A percentile compares a stretch with the other conserved stretches of the same genome.
phyloP scores from a whole-genome alignment of 1,140 invertebrate genomes.

The Drosophila truncata region DNA sequence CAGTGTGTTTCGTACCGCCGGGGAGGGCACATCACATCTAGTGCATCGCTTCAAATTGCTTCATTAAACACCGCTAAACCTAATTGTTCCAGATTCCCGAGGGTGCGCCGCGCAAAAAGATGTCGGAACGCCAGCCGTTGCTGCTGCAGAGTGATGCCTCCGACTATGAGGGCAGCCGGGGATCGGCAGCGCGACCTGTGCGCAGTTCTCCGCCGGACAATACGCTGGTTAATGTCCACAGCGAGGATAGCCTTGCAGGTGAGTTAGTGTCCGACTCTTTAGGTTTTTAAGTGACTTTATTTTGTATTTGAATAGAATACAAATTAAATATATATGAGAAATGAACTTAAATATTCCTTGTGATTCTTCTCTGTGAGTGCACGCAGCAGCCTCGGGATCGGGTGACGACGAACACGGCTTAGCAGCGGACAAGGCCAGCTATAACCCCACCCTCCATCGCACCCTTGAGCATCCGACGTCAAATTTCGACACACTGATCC shows the following conservation, averaged over 20 bases:
- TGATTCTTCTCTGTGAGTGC: constrained; percentile 50
- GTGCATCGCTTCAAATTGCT: constrained; percentile 14
- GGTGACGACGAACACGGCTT: constrained; percentile 56
- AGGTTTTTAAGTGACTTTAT: not conserved
- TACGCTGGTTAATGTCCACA: constrained; percentile 82
- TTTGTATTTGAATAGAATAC: not conserved
- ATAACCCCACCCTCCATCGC: constrained; percentile 88
- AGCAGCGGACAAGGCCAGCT: constrained; percentile 74
- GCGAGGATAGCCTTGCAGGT: constrained; percentile 81
- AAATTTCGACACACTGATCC: constrained; percentile 93
- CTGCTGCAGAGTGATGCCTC: constrained; percentile 70
- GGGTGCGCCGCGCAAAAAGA: constrained; percentile 71
- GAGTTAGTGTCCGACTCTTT: constrained; percentile 14
- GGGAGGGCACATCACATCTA: constrained; percentile 8
- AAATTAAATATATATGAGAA: not conserved
- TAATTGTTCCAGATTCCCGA: constrained; percentile 49
- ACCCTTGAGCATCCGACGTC: constrained; percentile 91
- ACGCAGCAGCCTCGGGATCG: constrained; percentile 60
- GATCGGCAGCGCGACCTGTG: constrained; percentile 59
- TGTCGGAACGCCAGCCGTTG: constrained; percentile 86
- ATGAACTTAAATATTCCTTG: constrained; percentile 15
- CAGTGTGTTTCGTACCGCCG: constrained; percentile 53
- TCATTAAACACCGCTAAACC: not conserved
- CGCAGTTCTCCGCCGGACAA: constrained; percentile 85
- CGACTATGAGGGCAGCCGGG: constrained; percentile 61